Evolutionary conservation across 2,888 invertebrate species (phyloP), one percentile per base, ranked within the genome.

Genomic region (Pseudanteris insignis): DNA sequence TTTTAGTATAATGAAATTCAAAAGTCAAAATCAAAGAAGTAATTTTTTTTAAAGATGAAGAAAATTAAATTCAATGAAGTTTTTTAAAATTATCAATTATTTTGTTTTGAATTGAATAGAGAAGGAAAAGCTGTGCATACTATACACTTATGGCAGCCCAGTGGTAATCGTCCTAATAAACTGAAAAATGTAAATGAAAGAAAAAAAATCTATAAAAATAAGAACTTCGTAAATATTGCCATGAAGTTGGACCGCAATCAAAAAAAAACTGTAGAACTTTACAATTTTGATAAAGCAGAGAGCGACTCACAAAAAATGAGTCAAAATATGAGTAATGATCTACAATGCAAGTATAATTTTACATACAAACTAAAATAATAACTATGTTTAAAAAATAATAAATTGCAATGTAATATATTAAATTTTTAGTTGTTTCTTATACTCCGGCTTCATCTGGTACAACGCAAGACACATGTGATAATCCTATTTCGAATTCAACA

Each of bases 81-180:
- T n/a, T n/a, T n/a, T n/a, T n/a, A n/a, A n/a, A n/a, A n/a, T n/a
- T n/a, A n/a, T n/a, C n/a, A n/a, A n/a, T n/a, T n/a, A n/a, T n/a
- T n/a, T n/a, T n/a, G n/a, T n/a, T n/a, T n/a, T n/a, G n/a, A n/a
- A n/a, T n/a, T n/a, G n/a, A 5, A 21, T 30, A 78, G 78, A 2
- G 75, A 78, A 50, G 79, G 79, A 12, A 79, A 79, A 48, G 75
- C 77, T 2, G 77, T 78, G 0, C 79, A 79, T 24, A 78, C 77
- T 1, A 78, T 79, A 11, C 78, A 79, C 26, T 64, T 79, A 1
- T 79, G 79, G 79, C 79, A 79, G 32, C 78, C 79, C 0, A 79
- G 79, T 51, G 79, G 79, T 0, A 79, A 79, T 59, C 71, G 79
- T 8, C 74, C 78, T 0, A 79, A 73, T 33, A 79, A 79, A 54